Evolutionary conservation across 2,888 invertebrate genomes (phyloP), one percentile per base, ranked within the genome.

Genomic region (Caenorhabditis plicata): DNA sequence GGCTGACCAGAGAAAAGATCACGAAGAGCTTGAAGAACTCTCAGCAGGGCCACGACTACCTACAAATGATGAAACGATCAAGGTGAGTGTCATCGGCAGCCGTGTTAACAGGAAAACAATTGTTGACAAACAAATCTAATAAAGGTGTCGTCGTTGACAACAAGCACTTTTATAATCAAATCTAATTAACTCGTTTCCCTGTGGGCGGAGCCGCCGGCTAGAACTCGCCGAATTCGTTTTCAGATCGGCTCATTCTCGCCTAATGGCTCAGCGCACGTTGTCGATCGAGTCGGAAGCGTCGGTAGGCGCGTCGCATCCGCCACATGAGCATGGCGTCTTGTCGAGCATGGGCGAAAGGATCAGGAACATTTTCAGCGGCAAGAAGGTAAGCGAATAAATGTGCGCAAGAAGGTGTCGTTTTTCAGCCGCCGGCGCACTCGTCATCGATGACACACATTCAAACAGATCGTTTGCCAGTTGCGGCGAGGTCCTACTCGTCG

Each of bases 301-400:
- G 7, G n/a, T n/a, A 13, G 29, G 29, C 29, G 29, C 7, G 8
- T 46, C 54, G 4, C 11, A 35, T 5, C 54, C 54, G 1, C 61
- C 54, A 3, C 43, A 33, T 3, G 61, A 61, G 33, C 50, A 61
- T 27, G 61, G 61, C 2, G 61, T 61, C 4, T 36, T 61, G 26
- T 61, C 61, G 15, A 43, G 38, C 20, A 50, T 61, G 19, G 61
- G 61, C 1, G 61, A 61, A 26, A 20, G 49, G n/a, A 50, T 61
- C 8, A 32, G 61, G 3, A 61, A 22, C 17, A 51, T 61, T 25
- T 61, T 61, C 27, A 33, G 39, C 11, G 38, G 36, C 20, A 61
- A 61, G 33, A 45, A 43, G 9, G 17, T 19, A 17, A 4, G n/a
- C n/a, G n/a, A n/a, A n/a, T n/a, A n/a, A n/a, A n/a, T n/a, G n/a